These are phyloP conservation scores for Narcine bancroftii DNA, from an alignment of 2,113 vertebrate genomes.

Conservation along the genomic window DNA sequence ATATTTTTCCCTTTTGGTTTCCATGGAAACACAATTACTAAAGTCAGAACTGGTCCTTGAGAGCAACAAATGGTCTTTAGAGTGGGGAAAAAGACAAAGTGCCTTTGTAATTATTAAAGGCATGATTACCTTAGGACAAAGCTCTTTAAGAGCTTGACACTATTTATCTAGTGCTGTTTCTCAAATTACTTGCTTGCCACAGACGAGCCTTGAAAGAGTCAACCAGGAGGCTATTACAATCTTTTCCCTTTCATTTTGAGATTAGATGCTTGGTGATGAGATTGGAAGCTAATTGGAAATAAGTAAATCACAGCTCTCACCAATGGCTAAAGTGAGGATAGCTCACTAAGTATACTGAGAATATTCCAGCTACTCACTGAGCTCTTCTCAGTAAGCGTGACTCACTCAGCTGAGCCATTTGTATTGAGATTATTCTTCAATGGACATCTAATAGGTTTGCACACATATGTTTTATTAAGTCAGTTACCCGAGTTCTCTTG, in stretches of 20 bases:
- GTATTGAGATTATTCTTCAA: neutral
- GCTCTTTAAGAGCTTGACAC: too few relatives aligned
- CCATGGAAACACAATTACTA: neutral
- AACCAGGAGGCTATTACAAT: neutral
- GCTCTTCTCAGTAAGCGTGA: too few relatives aligned
- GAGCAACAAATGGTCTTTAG: neutral
- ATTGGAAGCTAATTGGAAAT: neutral
- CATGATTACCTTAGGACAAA: constrained; percentile 1
- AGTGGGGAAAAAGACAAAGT: neutral
- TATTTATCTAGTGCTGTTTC: neutral
- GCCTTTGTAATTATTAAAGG: neutral
- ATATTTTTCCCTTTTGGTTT: neutral
- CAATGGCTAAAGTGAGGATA: neutral
- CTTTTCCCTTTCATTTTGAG: neutral
- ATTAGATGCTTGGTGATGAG: neutral
- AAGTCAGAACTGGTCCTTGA: neutral
- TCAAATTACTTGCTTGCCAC: neutral
- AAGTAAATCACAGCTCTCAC: neutral
- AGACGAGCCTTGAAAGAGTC: neutral
- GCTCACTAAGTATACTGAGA: neutral
- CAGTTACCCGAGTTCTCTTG: neutral
- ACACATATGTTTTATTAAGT: too few relatives aligned
- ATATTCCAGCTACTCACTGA: neutral
- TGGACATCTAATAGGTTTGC: neutral
- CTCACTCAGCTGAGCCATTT: neutral